These are phyloP conservation scores for Montifringilla adamsi DNA, from an alignment of 2,113 vertebrate genomes.

Conservation along the genomic window DNA sequence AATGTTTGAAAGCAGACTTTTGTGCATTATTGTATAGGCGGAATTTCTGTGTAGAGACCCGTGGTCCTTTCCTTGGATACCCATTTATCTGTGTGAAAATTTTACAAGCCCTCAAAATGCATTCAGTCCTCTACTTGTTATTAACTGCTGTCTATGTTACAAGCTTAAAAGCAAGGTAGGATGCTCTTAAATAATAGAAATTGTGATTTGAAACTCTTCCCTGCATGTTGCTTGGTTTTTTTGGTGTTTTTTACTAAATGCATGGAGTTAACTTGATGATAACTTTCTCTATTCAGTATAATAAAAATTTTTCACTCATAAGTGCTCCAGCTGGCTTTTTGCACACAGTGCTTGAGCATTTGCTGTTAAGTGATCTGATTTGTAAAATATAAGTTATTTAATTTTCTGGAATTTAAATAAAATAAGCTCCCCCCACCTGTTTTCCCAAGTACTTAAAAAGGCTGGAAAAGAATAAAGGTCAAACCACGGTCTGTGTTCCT, in stretches of 20 bases:
- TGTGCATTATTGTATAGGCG: background rate
- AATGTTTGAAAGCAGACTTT: background rate
- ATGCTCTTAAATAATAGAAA: background rate
- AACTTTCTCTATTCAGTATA: background rate
- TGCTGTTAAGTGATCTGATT: background rate
- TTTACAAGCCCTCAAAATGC: background rate
- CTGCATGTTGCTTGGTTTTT: background rate
- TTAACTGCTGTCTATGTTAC: background rate
- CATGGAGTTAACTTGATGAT: background rate
- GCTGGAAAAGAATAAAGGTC: background rate
- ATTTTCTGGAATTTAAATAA: background rate
- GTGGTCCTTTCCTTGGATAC: background rate
- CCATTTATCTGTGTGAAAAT: background rate
- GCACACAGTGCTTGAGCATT: background rate
- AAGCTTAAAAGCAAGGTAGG: background rate
- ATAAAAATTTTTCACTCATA: background rate
- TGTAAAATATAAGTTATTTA: background rate
- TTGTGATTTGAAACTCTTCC: background rate
- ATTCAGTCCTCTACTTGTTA: background rate
- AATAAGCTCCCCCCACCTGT: background rate
- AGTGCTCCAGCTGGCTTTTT: background rate
- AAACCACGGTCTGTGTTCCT: background rate
- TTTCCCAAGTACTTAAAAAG: background rate
- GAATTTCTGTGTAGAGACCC: background rate
- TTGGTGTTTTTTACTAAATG: background rate